Evolutionary conservation across 2,797 vertebrate species (phyloP), one percentile per base, ranked within the genome.

Genomic region (Falco columbarius): DNA sequence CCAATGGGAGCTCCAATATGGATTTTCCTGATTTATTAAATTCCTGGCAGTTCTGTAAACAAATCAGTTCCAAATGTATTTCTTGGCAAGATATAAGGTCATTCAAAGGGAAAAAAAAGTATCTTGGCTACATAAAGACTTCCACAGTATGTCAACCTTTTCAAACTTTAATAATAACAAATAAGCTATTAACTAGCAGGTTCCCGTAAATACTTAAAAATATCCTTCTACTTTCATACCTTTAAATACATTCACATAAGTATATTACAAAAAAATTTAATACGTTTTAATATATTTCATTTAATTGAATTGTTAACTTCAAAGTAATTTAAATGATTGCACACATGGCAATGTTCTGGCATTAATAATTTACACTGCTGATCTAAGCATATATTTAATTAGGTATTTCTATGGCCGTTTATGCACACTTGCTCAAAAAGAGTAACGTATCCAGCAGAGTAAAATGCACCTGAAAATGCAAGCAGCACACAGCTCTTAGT

Each of bases 51-150:
- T 72, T 96, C 89, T 85, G 70, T 96, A 96, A 97, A 96, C 90
- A 97, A 92, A 97, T 90, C 74, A 56, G 75, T 92, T 95, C 89
- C 92, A 96, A 97, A 97, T 97, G 68, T 92, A 88, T 63, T 90
- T 96, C 91, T 93, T 96, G 95, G 94, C 95, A 95, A 89, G 54
- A 68, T 46, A 52, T 70, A 86, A 71, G 81, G 92, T 84, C 44
- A 87, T 94, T 96, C 68, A 95, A 90, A 86, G 58, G 14, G 8
- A 58, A 63, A 32, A 47, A 34, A 59, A 36, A 11, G 6, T 38
- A 58, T 88, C 67, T 47, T 77, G 36, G 40, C 62, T 96, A 81
- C 40, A 75, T 24, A 82, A 76, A 92, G 93, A 87, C 63, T 88
- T 91, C 23, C 46, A 90, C 6, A 85, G 29, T 34, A 75, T 44